Evolutionary conservation across 2,888 invertebrate genomes (phyloP), one percentile per base, ranked within the genome.

Genomic region (Cheilosia impressa): DNA sequence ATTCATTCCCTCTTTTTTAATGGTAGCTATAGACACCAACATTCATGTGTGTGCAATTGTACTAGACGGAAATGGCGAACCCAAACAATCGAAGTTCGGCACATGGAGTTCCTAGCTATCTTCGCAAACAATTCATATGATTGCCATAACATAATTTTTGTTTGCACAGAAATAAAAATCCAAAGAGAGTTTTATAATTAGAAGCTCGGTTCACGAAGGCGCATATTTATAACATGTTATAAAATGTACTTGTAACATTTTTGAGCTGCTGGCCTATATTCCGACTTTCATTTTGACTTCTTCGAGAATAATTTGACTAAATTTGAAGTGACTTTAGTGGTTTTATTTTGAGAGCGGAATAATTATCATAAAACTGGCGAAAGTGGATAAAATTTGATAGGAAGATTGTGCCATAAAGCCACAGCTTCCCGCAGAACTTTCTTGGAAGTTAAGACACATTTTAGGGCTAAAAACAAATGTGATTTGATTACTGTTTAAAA

Each of bases 1-100:
- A 78, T 72, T 77, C 66, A 78, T 58, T 45, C 9, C 2, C 22
- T 27, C 27, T 27, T 27, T 27, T 27, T 58, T 58, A 9, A 52
- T 38, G 34, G 22, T 6, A 38, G 47, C 31, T 47, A 22, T 17
- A 43, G 15, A 31, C 41, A 52, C n/a, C 17, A 24, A 17, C 31
- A 38, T n/a, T 22, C 13, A 47, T 19, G 31, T 34, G 2, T 41
- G 22, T 55, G 43, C 43, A 55, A 68, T 68, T 68, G 31, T 45
- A 57, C 31, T 57, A 45, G 43, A 68, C 57, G 66, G 43, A 68
- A 52, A 53, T 7, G 15, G n/a, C 13, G 22, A 24, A 3, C 27
- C 15, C 43, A 66, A 63, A 41, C 41, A 66, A 50, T 34, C 38
- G 7, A 47, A 47, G 31, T 45, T 45, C 15, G 27, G 4, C 43